A percentile compares a stretch with the other conserved stretches of the same genome.
phyloP scores from a whole-genome alignment of 2,797 vertebrate genomes.

The Sternarchorhynchus goeldii region DNA sequence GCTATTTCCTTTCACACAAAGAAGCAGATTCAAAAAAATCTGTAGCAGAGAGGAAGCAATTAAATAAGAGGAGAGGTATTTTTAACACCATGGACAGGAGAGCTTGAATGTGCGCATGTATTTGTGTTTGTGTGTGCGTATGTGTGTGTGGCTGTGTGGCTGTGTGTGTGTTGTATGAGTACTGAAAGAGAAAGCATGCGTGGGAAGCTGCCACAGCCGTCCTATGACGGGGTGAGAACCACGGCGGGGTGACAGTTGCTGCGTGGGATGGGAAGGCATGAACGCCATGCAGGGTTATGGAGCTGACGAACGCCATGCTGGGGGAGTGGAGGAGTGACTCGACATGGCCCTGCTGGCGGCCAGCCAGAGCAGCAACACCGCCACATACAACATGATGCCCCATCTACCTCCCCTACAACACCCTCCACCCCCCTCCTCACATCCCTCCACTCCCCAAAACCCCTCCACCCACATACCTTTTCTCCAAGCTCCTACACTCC shows the following conservation, averaged over 20 bases:
- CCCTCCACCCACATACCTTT: too few species aligned
- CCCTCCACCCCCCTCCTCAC: too few species aligned
- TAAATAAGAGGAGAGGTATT: slow-evolving; percentile 55
- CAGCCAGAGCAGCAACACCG: slow-evolving; percentile 44
- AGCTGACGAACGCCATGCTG: slow-evolving; percentile 46
- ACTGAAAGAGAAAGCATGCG: slow-evolving; percentile 54
- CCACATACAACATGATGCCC: neutral
- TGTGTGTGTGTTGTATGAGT: slow-evolving; percentile 26
- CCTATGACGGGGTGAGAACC: slow-evolving; percentile 56
- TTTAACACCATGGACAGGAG: slow-evolving; percentile 53
- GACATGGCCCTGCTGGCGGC: slow-evolving; percentile 46
- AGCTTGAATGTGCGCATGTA: slow-evolving; percentile 36
- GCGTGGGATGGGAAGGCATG: slow-evolving; percentile 59
- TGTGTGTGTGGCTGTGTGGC: neutral
- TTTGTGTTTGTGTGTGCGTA: slow-evolving; percentile 28
- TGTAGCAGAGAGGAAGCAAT: slow-evolving; percentile 53
- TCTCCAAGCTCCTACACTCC: too few species aligned
- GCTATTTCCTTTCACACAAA: slow-evolving; percentile 36
- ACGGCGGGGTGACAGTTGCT: slow-evolving; percentile 59
- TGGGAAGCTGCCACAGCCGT: slow-evolving; percentile 60
- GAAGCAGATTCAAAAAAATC: slow-evolving; percentile 41
- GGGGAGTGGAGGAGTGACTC: slow-evolving; percentile 47
- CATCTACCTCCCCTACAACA: too few species aligned
- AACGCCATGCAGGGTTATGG: slow-evolving; percentile 57
- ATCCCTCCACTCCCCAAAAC: too few species aligned